Evolutionary conservation across 2,797 vertebrate genomes (phyloP), one percentile per base, ranked within the genome.

Genomic region (Amphiprion clarkii): DNA sequence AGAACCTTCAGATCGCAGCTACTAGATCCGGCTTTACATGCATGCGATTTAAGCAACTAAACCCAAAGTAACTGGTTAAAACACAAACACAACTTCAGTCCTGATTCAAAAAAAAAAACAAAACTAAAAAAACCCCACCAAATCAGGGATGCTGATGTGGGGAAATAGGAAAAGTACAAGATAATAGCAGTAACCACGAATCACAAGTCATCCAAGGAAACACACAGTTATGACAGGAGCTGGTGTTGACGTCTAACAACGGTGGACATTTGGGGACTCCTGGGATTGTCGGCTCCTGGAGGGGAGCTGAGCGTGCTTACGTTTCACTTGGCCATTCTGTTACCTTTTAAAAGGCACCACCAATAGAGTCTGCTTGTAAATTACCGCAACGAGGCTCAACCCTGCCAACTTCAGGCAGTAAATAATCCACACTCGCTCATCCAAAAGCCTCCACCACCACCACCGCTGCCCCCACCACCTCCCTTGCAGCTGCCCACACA

Each of bases 261-360:
- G 23, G 58, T 60, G 78, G 84, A 81, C 54, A 60, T 86, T 77
- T 79, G 48, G 77, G 82, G 81, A 79, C 74, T 88, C 70, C 46
- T 72, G 81, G 71, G 82, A 86, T 84, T 66, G 63, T 86, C 67
- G 9, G 76, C 79, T 81, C 71, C 78, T 76, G 87, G 77, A 81
- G 81, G 78, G 87, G 76, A 71, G 81, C 90, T 89, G 92, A 91
- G 83, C 89, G 70, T 42, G 88, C 87, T 93, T 83, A 71, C 81
- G 77, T 92, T 93, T 90, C 79, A 87, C 86, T 93, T 94, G 92
- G 91, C 92, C 91, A 90, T 86, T 84, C 84, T 75, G 85, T 83
- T 92, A 84, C 90, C 88, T 88, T 93, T 93, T 92, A 92, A 94
- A 92, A 93, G 83, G 90, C 89, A 92, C 89, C 89, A 90, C 91